Percentiles rank a stretch among this genome's conserved stretches.
phyloP scores from a whole-genome alignment of 2,888 invertebrate genomes.

The Ichneumoninae sp. region DNA sequence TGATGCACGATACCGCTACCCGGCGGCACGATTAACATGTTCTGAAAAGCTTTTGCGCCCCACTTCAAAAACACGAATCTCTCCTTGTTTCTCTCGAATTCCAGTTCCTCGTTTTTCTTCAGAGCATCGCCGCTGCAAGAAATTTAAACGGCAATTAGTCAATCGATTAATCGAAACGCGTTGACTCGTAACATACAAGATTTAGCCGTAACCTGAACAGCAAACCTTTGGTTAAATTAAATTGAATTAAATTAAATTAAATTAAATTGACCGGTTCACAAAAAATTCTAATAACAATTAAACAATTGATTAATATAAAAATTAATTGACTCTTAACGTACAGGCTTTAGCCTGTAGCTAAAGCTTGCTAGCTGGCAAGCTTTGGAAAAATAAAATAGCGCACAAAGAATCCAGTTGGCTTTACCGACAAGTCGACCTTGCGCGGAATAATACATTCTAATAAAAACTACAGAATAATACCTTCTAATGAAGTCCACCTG shows the following conservation, averaged over 20 bases:
- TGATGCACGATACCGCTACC: conserved; percentile 99
- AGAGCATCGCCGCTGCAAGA: conserved; percentile 92
- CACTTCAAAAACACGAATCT: conserved; percentile 98
- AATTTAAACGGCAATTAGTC: conserved; percentile 35
- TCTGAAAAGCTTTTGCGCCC: conserved; percentile 97
- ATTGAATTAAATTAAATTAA: too few species aligned
- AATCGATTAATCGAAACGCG: conserved; percentile 3
- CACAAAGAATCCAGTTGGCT: background rate
- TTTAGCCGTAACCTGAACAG: too few species aligned
- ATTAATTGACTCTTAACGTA: background rate
- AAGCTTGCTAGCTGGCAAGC: background rate
- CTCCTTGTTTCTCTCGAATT: conserved; percentile 98
- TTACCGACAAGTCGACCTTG: background rate
- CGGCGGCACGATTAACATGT: conserved; percentile 98
- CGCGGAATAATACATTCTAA: background rate
- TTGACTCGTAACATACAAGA: too few species aligned
- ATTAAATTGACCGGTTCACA: conserved; percentile 68
- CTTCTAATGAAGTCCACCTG: conserved; percentile 96
- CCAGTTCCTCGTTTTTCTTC: conserved; percentile 96
- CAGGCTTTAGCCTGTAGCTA: background rate
- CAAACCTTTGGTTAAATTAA: too few species aligned
- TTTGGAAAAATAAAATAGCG: background rate
- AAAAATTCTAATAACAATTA: conserved; percentile 44
- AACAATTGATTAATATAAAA: conserved; percentile 1
- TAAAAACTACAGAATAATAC: conserved; percentile 81